phyloP scores from a whole-genome alignment of 1,140 invertebrate species.

The Lutraria rhynchaena region DNA sequence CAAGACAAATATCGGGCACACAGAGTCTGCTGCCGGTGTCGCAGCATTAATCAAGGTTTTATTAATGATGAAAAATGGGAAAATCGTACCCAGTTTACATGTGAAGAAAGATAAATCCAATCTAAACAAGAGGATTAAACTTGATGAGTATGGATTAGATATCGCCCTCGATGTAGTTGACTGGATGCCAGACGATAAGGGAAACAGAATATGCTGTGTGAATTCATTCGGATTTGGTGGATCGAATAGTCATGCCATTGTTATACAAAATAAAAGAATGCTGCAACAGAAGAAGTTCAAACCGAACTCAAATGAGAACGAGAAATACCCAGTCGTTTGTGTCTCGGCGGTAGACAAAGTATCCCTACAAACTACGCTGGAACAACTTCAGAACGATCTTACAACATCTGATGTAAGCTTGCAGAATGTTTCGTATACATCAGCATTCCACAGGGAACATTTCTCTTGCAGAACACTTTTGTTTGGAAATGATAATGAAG shows the following conservation, averaged over 20 bases:
- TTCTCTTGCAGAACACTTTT: background rate
- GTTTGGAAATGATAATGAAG: constrained; percentile 2
- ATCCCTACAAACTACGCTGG: constrained; percentile 4
- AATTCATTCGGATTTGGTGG: constrained; percentile 77
- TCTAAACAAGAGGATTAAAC: constrained; percentile 58
- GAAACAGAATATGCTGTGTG: constrained; percentile 60
- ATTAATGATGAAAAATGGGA: constrained; percentile 73
- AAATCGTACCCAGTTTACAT: constrained; percentile 66
- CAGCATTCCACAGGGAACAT: constrained; percentile 24
- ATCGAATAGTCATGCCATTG: constrained; percentile 69
- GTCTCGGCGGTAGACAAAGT: constrained; percentile 26
- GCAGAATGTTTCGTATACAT: constrained; percentile 19
- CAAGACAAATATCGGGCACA: constrained; percentile 76
- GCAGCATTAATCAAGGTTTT: constrained; percentile 91
- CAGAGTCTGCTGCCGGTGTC: constrained; percentile 95
- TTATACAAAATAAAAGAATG: constrained; percentile 11
- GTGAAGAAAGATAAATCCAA: constrained; percentile 65
- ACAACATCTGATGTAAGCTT: background rate
- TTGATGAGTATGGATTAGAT: constrained; percentile 60
- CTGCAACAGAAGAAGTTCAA: too few species aligned
- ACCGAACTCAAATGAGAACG: constrained; percentile 69
- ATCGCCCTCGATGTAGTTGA: constrained; percentile 57
- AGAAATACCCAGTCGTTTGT: constrained; percentile 16
- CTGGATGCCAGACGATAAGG: constrained; percentile 79
- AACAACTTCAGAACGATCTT: background rate